Percentiles rank a stretch among this genome's conserved stretches.
phyloP scores from a whole-genome alignment of 2,797 vertebrate genomes.

The Oryzias sinensis region DNA sequence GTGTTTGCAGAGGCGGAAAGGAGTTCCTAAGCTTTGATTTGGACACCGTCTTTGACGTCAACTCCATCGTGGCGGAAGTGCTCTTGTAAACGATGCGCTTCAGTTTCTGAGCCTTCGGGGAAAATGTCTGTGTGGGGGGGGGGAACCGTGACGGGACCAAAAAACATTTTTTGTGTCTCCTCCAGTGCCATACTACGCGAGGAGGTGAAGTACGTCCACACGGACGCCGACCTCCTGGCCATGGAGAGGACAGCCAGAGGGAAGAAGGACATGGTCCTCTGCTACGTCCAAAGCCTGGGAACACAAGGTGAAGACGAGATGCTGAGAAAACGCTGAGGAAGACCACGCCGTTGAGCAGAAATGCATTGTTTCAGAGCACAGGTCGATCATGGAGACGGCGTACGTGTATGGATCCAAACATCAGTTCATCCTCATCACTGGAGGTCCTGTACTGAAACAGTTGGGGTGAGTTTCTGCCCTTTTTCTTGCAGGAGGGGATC shows the following conservation, averaged over 20 bases:
- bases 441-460: conserved; percentile 80
- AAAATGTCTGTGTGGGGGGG: neutral
- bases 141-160: too few relatives aligned
- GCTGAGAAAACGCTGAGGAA: neutral
- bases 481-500: neutral
- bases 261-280: conserved; percentile 82
- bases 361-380: conserved; percentile 77
- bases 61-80: conserved; percentile 89
- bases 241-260: conserved; percentile 83
- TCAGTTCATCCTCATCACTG: conserved; percentile 92
- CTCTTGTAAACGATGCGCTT: conserved; percentile 86
- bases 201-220: conserved; percentile 88
- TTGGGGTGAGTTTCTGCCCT: conserved; percentile 75
- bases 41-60: conserved; percentile 88
- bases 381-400: conserved; percentile 91
- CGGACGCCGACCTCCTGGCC: conserved; percentile 79
- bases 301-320: conserved; percentile 80
- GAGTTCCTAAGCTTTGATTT: conserved; percentile 86
- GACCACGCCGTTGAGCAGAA: neutral
- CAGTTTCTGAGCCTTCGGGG: too few relatives aligned
- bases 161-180: neutral
- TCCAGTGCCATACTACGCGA: conserved; percentile 88
- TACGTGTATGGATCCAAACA: conserved; percentile 90
- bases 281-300: conserved; percentile 86
- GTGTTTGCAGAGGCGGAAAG: conserved; percentile 75